These are phyloP conservation scores for Halictus ligatus DNA, from an alignment of 2,888 invertebrate species.

Conservation along the genomic window DNA sequence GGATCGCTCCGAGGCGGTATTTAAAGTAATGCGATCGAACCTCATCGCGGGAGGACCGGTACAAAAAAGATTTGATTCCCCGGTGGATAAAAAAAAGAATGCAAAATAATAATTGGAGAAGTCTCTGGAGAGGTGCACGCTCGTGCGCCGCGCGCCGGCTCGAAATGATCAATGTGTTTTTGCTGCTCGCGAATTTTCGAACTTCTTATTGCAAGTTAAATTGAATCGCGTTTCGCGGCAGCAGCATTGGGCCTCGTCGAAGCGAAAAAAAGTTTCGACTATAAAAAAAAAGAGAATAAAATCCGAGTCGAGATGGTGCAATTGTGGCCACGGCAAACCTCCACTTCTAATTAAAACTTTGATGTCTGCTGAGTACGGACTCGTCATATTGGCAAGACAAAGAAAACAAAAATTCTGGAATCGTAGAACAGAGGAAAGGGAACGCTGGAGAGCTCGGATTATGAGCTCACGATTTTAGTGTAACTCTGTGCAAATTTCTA, in stretches of 20 bases:
- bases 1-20: background rate
- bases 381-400: constrained; percentile 35
- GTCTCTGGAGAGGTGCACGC: background rate
- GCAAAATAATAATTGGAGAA: constrained; percentile 7
- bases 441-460: background rate
- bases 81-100: background rate
- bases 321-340: constrained; percentile 37
- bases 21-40: constrained; percentile 26
- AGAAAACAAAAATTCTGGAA: constrained; percentile 19
- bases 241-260: constrained; percentile 38
- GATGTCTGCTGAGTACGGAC: constrained; percentile 18
- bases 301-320: constrained; percentile 4
- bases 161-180: background rate
- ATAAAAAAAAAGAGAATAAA: background rate
- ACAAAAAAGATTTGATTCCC: background rate
- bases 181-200: constrained; percentile 10
- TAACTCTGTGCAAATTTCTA: background rate
- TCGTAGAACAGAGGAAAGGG: constrained; percentile 9
- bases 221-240: constrained; percentile 30
- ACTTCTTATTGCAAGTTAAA: constrained; percentile 39
- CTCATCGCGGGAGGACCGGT: background rate
- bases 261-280: constrained; percentile 13
- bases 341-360: constrained; percentile 69
- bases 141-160: background rate
- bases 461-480: background rate